These are phyloP conservation scores for Acomys russatus DNA, from an alignment of 2,797 vertebrate species.

Conservation along the genomic window DNA sequence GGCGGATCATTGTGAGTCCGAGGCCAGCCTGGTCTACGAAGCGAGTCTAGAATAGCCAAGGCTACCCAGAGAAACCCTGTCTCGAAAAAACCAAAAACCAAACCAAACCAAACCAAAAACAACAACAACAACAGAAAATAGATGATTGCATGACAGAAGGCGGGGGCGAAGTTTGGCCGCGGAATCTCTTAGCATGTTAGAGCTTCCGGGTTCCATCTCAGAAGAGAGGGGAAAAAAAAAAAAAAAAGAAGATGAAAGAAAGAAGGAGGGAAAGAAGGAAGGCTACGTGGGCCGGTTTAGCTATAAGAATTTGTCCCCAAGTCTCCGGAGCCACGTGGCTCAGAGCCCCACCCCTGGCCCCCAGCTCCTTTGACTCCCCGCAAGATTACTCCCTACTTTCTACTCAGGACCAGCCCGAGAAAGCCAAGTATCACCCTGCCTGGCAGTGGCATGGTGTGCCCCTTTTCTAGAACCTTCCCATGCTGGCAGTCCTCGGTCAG, in stretches of 20 bases:
- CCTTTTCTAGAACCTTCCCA: background rate
- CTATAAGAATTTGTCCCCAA: too few species aligned
- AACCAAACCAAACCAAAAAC: too few species aligned
- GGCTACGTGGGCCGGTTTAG: too few species aligned
- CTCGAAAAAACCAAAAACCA: too few species aligned
- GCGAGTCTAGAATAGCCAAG: too few species aligned
- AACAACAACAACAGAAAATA: background rate
- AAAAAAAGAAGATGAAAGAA: too few species aligned
- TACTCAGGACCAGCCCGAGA: background rate
- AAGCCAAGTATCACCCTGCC: background rate
- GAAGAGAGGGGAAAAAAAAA: background rate
- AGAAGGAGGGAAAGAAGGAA: background rate
- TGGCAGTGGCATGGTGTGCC: rapidly evolving
- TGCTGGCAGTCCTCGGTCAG: rapidly evolving
- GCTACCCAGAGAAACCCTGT: too few species aligned
- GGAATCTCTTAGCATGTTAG: background rate
- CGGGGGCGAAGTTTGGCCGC: background rate
- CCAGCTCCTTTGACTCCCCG: background rate
- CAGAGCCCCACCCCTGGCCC: background rate
- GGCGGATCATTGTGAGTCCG: too few species aligned
- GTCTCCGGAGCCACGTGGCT: too few species aligned
- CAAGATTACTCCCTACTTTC: background rate
- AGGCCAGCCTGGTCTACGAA: too few species aligned
- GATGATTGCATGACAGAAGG: background rate
- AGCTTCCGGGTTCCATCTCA: background rate